Conservation (phyloP, 2,797 vertebrate species). For the Manis crassicaudata region DNA sequence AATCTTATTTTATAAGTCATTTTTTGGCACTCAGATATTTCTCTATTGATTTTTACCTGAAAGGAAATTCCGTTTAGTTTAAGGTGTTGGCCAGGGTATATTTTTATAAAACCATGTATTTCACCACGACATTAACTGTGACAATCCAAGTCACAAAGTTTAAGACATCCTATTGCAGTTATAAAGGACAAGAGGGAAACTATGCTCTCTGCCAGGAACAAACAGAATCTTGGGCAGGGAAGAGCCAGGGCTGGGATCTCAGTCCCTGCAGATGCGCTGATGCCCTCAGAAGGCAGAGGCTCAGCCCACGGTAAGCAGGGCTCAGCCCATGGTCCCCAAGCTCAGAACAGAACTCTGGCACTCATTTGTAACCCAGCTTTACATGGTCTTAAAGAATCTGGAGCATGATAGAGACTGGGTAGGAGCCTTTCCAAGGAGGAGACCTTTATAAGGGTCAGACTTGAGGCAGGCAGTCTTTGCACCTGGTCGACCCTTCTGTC, state of each 20-base stretch:
- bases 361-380: not conserved
- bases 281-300: not conserved
- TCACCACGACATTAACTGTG: not conserved
- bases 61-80: not conserved
- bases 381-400: not conserved
- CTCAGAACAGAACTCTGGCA: not conserved
- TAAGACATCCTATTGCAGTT: not conserved
- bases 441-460: not conserved
- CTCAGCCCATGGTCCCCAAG: not conserved
- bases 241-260: not conserved
- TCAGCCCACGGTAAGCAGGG: not conserved
- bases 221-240: not conserved
- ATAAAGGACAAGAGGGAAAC: not conserved
- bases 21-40: not conserved
- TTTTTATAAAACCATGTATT: not conserved
- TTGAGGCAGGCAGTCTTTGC: not conserved
- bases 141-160: not conserved
- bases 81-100: not conserved
- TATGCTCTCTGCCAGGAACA: not conserved
- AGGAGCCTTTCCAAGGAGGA: not conserved
- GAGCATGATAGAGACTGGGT: not conserved
- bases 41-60: not conserved
- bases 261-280: fast-evolving
- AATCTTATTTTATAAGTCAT: not conserved
- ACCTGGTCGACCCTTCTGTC: not conserved